Conservation (phyloP, 2,113 vertebrate species). For the Cricetomys ansorgei region DNA sequence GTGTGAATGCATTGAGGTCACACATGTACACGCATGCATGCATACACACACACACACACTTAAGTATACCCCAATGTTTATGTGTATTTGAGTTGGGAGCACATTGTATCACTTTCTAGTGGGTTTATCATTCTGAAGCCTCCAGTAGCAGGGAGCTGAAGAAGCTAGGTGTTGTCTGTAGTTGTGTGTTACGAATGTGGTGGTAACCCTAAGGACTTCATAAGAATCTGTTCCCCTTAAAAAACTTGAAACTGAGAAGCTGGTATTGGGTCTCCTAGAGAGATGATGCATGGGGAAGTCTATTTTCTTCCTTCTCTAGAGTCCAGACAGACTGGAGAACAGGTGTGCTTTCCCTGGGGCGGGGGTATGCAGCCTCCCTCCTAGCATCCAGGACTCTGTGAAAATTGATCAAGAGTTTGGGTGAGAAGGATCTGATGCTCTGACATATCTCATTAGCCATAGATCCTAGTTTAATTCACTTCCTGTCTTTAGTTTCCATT, state of each 20-base stretch:
- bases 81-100: neutral
- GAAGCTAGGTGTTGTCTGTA: neutral
- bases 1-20: neutral
- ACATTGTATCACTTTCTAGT: neutral
- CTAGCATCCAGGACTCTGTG: neutral
- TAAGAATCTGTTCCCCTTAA: neutral
- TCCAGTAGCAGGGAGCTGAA: neutral
- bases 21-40: neutral
- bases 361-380: neutral
- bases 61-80: neutral
- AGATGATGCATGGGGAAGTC: neutral
- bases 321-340: neutral
- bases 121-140: neutral
- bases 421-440: neutral
- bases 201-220: neutral
- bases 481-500: slow-evolving; percentile 1
- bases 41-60: neutral
- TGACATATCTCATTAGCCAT: slow-evolving; percentile 17
- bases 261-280: neutral
- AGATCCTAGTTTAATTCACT: slow-evolving; percentile 54
- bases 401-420: neutral
- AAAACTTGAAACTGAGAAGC: neutral
- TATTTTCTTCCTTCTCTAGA: neutral
- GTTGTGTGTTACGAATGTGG: neutral
- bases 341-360: neutral